Conservation (phyloP, 2,113 vertebrate genomes). For the Forbesichthys agassizii region DNA sequence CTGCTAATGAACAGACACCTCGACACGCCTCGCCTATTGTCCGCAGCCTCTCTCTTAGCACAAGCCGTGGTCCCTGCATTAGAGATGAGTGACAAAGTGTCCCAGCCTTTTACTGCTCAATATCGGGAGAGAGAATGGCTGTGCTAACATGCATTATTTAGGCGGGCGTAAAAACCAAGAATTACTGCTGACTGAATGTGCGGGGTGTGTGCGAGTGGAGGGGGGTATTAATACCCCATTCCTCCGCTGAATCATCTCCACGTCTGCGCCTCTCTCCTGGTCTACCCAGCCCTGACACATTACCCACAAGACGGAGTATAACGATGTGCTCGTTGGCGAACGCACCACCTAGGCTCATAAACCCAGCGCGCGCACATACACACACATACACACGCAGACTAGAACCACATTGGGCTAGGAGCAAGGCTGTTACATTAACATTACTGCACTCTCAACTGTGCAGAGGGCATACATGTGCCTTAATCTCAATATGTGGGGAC, state of each 20-base stretch:
- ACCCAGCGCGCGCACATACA: conserved; percentile 28
- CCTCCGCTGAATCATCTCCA: neutral
- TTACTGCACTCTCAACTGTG: conserved; percentile 19
- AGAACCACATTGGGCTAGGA: conserved; percentile 12
- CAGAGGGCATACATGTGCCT: conserved; percentile 11
- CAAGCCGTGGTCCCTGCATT: neutral
- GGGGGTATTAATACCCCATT: conserved; percentile 3
- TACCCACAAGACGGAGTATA: conserved; percentile 76
- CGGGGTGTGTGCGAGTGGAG: neutral
- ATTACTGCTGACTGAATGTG: conserved; percentile 71
- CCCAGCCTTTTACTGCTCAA: neutral
- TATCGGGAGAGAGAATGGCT: neutral
- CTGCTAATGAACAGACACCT: neutral
- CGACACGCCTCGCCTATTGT: neutral
- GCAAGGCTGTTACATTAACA: conserved; percentile 38
- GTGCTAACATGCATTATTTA: conserved; percentile 15
- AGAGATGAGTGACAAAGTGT: conserved; percentile 1
- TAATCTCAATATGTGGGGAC: no score
- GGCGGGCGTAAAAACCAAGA: conserved; percentile 61
- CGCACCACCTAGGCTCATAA: conserved; percentile 53
- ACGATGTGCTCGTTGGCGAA: conserved; percentile 46
- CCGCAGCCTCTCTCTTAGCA: neutral
- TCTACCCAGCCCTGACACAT: conserved; percentile 82
- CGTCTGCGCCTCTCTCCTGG: conserved; percentile 27
- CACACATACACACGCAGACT: conserved; percentile 19